Evolutionary conservation across 1,140 invertebrate species (phyloP), one percentile per base, ranked within the genome.

Genomic region (Drosophila biarmipes): DNA sequence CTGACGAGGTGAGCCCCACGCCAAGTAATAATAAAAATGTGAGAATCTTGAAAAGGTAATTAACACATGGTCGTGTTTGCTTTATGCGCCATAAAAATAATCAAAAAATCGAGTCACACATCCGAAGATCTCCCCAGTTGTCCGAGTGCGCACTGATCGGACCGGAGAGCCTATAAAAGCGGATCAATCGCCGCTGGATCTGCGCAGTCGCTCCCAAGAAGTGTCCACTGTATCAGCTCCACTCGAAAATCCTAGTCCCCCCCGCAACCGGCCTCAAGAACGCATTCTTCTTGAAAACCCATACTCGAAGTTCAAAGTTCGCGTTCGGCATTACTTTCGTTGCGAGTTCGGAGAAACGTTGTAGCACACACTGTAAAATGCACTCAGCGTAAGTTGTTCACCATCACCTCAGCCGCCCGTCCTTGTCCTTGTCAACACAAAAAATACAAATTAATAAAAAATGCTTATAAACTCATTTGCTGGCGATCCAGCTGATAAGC

Each of bases 11-110:
- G 42, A 27, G 61, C 49, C 42, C 45, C 35, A 53, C 49, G 59
- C 59, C 59, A 57, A 73, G 43, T 46, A 69, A 69, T 69, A 69
- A 67, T 58, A 49, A 73, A 84, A 67, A 73, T 89, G 85, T 76
- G 84, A 89, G 84, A 87, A 87, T 87, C 85, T 87, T 84, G 84
- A 80, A 80, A 73, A 51, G 76, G 49, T 71, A 87, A 87, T 87
- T 87, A 87, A 49, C 84, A 87, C 84, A 79, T 87, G 58, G 67
- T 78, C 67, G 63, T 71, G 58, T 75, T 52, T 75, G 43, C 82
- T 68, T 66, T 62, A 79, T 77, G 56, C 67, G 74, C 78, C 57
- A 87, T 74, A 82, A 82, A 81, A 75, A 81, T 75, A 86, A 87
- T 78, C 64, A 82, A 82, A 77, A 77, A 77, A 77, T 77, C 74